phyloP scores from a whole-genome alignment of 2,797 vertebrate species.

The Nannoperca australis region DNA sequence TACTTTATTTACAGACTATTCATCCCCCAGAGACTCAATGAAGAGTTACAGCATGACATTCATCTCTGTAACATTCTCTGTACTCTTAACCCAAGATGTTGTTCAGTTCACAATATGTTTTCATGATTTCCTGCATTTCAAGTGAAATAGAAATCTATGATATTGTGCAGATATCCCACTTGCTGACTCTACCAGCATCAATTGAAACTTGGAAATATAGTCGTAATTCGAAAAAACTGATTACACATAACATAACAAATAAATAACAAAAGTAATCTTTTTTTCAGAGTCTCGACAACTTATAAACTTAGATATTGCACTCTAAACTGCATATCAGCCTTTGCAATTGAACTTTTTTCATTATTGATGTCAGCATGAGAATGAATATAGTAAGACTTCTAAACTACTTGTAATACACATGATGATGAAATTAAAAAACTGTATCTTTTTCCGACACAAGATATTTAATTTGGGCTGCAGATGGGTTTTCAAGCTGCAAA shows the following conservation, averaged over 20 bases:
- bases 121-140: conserved; percentile 39
- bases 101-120: conserved; percentile 32
- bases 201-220: not conserved
- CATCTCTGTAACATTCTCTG: conserved; percentile 40
- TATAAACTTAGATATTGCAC: not conserved
- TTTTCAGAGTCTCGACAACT: not conserved
- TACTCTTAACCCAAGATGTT: conserved; percentile 33
- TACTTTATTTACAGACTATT: conserved; percentile 61
- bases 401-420: conserved; percentile 43
- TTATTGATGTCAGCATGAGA: conserved; percentile 45
- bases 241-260: not conserved
- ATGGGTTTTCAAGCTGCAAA: conserved; percentile 50
- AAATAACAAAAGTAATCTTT: conserved; percentile 1
- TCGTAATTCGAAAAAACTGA: not conserved
- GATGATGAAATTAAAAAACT: conserved; percentile 59
- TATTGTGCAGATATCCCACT: conserved; percentile 3
- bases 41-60: conserved; percentile 48
- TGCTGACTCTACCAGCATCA: conserved; percentile 10
- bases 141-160: conserved; percentile 36
- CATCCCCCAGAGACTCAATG: conserved; percentile 43
- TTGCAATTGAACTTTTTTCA: conserved; percentile 32
- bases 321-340: conserved; percentile 25
- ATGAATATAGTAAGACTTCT: conserved; percentile 39
- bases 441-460: conserved; percentile 32
- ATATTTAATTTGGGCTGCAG: conserved; percentile 59